Base-by-base conservation (phyloP, 1,140 invertebrate genomes). In the Gerris buenoi region DNA sequence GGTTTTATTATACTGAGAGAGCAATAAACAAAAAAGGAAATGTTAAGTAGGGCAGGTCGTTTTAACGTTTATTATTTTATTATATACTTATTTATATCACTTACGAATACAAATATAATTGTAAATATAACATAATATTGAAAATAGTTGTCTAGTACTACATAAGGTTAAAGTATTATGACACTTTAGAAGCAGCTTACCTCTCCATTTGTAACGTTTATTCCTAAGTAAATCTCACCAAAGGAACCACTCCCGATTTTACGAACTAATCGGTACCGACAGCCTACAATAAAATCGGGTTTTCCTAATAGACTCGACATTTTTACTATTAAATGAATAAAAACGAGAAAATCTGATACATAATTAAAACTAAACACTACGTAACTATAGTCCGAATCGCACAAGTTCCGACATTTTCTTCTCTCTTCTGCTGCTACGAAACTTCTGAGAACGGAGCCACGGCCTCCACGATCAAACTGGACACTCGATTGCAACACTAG, bases 181-280 rank as follows among this genome's bases (percentile, higher is more conserved):
- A n/a, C n/a, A n/a, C n/a, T n/a, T n/a, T n/a, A n/a, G n/a, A n/a
- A n/a, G n/a, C n/a, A n/a, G 67, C 78, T 82, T 81, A 91, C 89
- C 86, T 97, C 95, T 78, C 95, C 95, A 86, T 93, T 96, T 74
- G 87, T 84, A 75, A 95, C 87, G 83, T 97, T 97, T 79, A 97
- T 95, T 70, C 91, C 95, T 73, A 98, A 83, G 80, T 96, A 98
- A 77, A 99, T 98, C 80, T 98, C 96, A 76, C 97, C 97, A 81
- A 99, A 99, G 2, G 95, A 98, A 71, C 97, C 97, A 78, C 93
- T 95, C 77, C 92, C 97, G 76, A 99, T 98, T 84, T 97, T 97
- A 72, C 95, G 84, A 73, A 97, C 88, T 72, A 99, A 84, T 76
- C 93, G 88, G 81, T 98, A 98, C 80, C 95, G 95, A 73, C 86